Evolutionary conservation across 2,888 invertebrate species (phyloP).

Genomic region (Frankliniella intonsa): DNA sequence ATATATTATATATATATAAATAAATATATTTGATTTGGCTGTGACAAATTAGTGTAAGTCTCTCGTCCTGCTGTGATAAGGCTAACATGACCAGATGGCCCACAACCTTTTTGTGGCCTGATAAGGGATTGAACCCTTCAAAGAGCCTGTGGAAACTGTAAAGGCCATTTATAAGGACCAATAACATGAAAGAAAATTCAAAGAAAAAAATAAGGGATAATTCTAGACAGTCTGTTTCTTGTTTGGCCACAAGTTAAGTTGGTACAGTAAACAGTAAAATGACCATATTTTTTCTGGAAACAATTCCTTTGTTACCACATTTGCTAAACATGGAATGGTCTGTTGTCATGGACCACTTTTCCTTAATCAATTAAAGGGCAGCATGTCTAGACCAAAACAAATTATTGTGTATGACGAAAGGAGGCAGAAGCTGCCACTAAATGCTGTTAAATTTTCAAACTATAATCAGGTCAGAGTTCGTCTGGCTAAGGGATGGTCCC

Average conservation of each 20-base stretch:
- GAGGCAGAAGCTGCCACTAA: background rate
- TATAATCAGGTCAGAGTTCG: background rate
- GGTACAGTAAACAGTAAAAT: too few relatives aligned
- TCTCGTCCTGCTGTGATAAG: conserved; percentile 24
- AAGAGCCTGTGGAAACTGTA: background rate
- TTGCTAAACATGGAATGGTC: too few relatives aligned
- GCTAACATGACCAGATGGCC: background rate
- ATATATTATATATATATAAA: background rate
- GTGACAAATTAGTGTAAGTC: conserved; percentile 20
- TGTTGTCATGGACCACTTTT: too few relatives aligned
- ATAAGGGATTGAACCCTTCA: background rate
- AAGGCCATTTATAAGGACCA: background rate
- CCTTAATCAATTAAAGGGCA: background rate
- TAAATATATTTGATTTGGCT: conserved; percentile 25
- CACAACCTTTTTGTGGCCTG: conserved; percentile 1
- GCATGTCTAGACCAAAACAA: background rate
- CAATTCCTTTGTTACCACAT: too few relatives aligned
- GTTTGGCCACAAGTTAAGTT: too few relatives aligned
- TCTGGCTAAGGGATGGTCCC: background rate
- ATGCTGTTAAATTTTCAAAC: too few relatives aligned
- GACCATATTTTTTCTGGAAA: too few relatives aligned
- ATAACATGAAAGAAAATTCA: background rate
- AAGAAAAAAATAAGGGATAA: background rate
- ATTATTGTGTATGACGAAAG: background rate
- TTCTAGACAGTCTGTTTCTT: too few relatives aligned